These are phyloP conservation scores for Mycalesis mineus DNA, from an alignment of 2,888 invertebrate species.

Conservation along the genomic window DNA sequence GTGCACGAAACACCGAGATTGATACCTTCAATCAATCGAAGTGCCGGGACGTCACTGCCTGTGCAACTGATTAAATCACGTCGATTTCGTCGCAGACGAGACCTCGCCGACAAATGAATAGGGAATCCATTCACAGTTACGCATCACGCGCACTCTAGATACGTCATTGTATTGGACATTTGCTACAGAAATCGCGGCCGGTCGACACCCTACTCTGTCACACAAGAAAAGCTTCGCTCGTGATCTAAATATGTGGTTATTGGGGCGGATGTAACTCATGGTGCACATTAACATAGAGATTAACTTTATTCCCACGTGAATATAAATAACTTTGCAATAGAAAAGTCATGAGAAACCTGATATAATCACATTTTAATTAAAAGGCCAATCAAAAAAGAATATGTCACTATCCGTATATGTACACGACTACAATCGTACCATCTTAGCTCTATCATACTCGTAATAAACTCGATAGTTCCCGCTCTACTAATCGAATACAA, in stretches of 20 bases:
- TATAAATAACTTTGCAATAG: conserved; percentile 2
- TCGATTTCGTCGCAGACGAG: conserved; percentile 56
- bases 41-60: conserved; percentile 63
- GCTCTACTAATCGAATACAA: too few relatives aligned
- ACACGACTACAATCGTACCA: too few relatives aligned
- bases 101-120: conserved; percentile 51
- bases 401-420: not conserved
- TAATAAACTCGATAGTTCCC: too few relatives aligned
- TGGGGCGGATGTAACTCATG: conserved; percentile 7
- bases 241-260: conserved; percentile 6
- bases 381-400: not conserved
- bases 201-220: too few relatives aligned
- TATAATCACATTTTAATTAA: not conserved
- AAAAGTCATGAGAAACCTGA: not conserved
- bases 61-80: conserved; percentile 74
- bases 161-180: conserved; percentile 43
- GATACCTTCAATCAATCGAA: conserved; percentile 71
- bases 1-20: conserved; percentile 70
- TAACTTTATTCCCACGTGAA: conserved; percentile 7
- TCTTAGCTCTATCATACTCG: too few relatives aligned
- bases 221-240: not conserved
- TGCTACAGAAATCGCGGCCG: conserved; percentile 32
- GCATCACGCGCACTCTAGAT: conserved; percentile 64
- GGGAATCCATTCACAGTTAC: conserved; percentile 59
- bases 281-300: conserved; percentile 6